phyloP scores from a whole-genome alignment of 2,888 invertebrate species.

The Epiblema foenella region DNA sequence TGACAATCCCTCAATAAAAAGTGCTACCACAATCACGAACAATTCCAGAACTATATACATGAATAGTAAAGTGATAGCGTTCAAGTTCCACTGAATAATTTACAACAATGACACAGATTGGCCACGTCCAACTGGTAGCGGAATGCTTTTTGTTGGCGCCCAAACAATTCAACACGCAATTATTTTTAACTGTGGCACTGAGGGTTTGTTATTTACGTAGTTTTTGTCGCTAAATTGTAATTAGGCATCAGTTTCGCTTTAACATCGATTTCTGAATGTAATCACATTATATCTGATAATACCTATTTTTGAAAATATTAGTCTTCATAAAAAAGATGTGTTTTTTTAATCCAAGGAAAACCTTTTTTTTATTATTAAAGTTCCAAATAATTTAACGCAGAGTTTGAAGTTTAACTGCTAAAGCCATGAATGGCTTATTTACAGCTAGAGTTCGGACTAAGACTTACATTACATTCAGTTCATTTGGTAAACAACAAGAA shows the following conservation, averaged over 20 bases:
- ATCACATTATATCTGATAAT: background rate
- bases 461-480: too few species aligned
- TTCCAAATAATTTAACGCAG: too few species aligned
- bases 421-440: too few species aligned
- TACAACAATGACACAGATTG: conserved; percentile 49
- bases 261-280: background rate
- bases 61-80: conserved; percentile 38
- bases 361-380: too few species aligned
- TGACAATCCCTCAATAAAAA: background rate
- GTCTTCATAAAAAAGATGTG: too few species aligned
- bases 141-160: conserved; percentile 47
- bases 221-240: background rate
- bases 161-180: conserved; percentile 46
- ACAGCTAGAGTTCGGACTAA: too few species aligned
- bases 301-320: too few species aligned
- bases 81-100: conserved; percentile 47
- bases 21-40: background rate
- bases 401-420: too few species aligned
- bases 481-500: too few species aligned
- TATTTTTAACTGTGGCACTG: conserved; percentile 16
- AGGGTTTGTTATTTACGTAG: background rate
- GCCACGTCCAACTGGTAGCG: conserved; percentile 46
- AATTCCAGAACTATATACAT: conserved; percentile 8
- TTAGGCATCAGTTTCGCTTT: background rate
- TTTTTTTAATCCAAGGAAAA: too few species aligned